Percentiles rank a stretch among this genome's conserved stretches.
These are phyloP conservation scores for Tachyglossus aculeatus DNA, from an alignment of 2,797 vertebrate species.

Conservation along the genomic window DNA sequence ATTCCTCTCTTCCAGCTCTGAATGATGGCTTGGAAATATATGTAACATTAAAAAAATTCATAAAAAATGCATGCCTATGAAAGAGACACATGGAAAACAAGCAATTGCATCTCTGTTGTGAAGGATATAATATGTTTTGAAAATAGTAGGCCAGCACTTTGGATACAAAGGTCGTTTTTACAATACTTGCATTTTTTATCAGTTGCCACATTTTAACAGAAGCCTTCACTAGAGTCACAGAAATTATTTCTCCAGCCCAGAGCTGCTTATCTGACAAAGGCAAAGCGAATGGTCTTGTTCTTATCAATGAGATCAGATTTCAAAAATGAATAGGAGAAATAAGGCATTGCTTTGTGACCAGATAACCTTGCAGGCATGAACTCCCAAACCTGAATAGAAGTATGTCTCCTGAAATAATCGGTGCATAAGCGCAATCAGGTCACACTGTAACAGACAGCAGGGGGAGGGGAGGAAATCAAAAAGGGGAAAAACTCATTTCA, in stretches of 20 bases:
- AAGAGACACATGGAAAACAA: neutral
- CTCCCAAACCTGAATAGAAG: constrained; percentile 75
- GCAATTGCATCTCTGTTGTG: constrained; percentile 32
- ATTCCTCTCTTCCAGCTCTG: neutral
- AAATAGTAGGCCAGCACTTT: constrained; percentile 37
- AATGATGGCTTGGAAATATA: neutral
- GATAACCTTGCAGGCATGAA: constrained; percentile 79
- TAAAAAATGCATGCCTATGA: constrained; percentile 3
- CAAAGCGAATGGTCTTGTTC: constrained; percentile 63
- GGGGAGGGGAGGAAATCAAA: constrained; percentile 72
- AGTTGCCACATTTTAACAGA: constrained; percentile 69
- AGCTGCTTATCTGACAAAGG: constrained; percentile 76
- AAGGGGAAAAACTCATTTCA: constrained; percentile 80
- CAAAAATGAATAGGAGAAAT: constrained; percentile 60
- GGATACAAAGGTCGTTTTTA: constrained; percentile 74
- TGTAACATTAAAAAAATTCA: constrained; percentile 12
- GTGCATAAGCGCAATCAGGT: constrained; percentile 75
- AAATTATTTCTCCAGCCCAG: constrained; percentile 70
- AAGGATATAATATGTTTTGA: constrained; percentile 41
- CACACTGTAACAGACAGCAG: constrained; percentile 73
- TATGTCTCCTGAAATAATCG: constrained; percentile 76
- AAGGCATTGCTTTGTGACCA: constrained; percentile 69
- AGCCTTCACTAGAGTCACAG: constrained; percentile 71
- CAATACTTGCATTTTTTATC: constrained; percentile 76
- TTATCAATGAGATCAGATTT: constrained; percentile 78